phyloP scores from a whole-genome alignment of 2,113 vertebrate genomes.

The rabbit (Oryctolagus cuniculus) region mOryCun1.1 NC_091432.1:90566501-90567000 shows the following conservation, averaged over 20 bases:
- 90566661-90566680: not conserved
- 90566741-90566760: not conserved
- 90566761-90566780: not conserved
- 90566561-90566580: not conserved
- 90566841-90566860: not conserved
- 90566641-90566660: not conserved
- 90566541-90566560: not conserved
- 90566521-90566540: not conserved
- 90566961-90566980: not conserved
- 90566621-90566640: not conserved
- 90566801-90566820: not conserved
- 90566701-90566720: not conserved
- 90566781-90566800: not conserved
- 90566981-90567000: constrained; percentile 39
- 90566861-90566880: constrained; percentile 5
- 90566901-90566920: not conserved
- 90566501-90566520: not conserved
- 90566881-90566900: not conserved
- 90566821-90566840: not conserved
- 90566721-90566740: not conserved
- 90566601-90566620: not conserved
- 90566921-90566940: not conserved
- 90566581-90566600: not conserved
- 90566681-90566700: not conserved
- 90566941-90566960: constrained; percentile 38